These are phyloP conservation scores for Chloropsis cyanopogon DNA, from an alignment of 2,113 vertebrate species.

Conservation along the genomic window DNA sequence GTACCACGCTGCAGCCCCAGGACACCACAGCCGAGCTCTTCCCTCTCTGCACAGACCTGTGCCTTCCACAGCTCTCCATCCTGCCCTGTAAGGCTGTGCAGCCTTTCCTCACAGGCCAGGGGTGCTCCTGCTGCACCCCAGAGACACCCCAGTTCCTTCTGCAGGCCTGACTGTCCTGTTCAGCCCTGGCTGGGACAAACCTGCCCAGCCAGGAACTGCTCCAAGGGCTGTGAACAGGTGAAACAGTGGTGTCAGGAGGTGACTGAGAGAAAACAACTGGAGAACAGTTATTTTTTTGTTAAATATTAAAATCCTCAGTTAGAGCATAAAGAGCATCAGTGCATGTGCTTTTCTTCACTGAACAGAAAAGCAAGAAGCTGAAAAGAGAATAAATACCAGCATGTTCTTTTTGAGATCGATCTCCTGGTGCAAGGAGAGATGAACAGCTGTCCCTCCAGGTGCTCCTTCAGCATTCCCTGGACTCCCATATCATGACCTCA, in stretches of 20 bases:
- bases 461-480: background rate
- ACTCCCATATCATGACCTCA: background rate
- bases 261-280: background rate
- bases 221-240: background rate
- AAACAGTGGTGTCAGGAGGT: background rate
- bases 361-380: background rate
- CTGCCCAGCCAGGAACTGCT: conserved; percentile 23
- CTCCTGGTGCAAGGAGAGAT: background rate
- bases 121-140: background rate
- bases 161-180: background rate
- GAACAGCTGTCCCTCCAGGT: background rate
- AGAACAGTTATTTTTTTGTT: background rate
- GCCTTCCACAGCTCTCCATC: background rate
- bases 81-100: background rate
- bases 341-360: background rate
- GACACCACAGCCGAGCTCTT: background rate
- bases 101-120: background rate
- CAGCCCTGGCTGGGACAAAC: conserved; percentile 1
- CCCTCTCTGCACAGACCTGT: background rate
- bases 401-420: background rate
- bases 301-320: background rate
- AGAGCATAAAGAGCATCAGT: background rate
- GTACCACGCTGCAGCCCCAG: accelerated
- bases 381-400: background rate
- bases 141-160: background rate